phyloP scores from a whole-genome alignment of 2,888 invertebrate genomes.

The Tinea trinotella region DNA sequence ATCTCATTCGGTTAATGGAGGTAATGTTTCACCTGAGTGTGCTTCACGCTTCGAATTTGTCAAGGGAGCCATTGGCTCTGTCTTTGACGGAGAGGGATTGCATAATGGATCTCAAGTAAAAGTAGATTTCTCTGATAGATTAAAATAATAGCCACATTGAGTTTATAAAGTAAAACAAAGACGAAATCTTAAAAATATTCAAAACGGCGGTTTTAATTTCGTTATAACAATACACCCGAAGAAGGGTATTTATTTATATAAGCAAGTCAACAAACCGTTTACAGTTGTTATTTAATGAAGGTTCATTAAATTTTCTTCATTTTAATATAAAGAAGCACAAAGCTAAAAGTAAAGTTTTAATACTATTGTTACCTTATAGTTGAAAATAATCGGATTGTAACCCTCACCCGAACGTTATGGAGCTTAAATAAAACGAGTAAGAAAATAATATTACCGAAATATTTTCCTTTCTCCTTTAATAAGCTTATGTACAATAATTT shows the following conservation, averaged over 20 bases:
- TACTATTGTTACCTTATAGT: background rate
- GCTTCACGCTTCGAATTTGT: conserved; percentile 37
- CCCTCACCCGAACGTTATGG: background rate
- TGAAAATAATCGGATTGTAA: background rate
- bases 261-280: too few relatives aligned
- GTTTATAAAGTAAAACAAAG: too few relatives aligned
- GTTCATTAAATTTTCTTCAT: too few relatives aligned
- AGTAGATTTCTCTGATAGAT: background rate
- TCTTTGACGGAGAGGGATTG: conserved; percentile 5
- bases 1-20: conserved; percentile 47
- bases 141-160: background rate
- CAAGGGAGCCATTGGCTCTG: conserved; percentile 25
- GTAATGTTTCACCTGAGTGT: conserved; percentile 54
- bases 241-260: too few relatives aligned
- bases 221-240: too few relatives aligned
- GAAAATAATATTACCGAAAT: conserved; percentile 2
- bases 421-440: background rate
- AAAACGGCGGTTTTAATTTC: too few relatives aligned
- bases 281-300: too few relatives aligned
- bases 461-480: conserved; percentile 7
- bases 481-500: background rate
- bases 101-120: background rate
- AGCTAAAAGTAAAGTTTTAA: background rate
- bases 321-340: background rate
- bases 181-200: too few relatives aligned